Percentiles rank a stretch among this genome's conserved stretches.
Evolutionary conservation across 2,888 invertebrate genomes (phyloP).

Genomic region (Brachyptera putata): DNA sequence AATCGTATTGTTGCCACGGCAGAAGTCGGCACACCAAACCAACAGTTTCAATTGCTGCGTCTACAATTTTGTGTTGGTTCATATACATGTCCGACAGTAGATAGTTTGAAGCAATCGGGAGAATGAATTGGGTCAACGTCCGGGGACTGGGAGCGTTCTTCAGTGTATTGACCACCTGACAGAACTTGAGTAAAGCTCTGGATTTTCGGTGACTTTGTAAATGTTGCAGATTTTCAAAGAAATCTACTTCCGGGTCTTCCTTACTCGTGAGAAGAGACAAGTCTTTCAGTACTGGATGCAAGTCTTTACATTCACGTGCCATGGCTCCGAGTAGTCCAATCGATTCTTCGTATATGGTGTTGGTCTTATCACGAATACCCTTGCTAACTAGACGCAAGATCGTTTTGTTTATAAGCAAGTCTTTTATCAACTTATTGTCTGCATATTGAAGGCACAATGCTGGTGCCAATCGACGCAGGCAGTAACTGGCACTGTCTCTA

Average conservation of each 20-base stretch:
- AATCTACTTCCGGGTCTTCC: constrained; percentile 80
- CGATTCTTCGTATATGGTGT: constrained; percentile 71
- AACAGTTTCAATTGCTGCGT: constrained; percentile 78
- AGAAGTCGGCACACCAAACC: constrained; percentile 70
- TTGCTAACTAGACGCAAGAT: constrained; percentile 67
- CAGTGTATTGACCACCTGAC: constrained; percentile 59
- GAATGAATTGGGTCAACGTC: constrained; percentile 76
- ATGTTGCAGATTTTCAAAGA: constrained; percentile 91
- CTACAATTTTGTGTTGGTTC: constrained; percentile 74
- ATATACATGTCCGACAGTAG: constrained; percentile 71
- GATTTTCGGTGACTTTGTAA: constrained; percentile 81
- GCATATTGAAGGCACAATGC: constrained; percentile 47
- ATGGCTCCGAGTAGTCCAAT: constrained; percentile 74
- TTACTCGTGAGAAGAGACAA: constrained; percentile 62
- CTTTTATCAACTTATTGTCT: constrained; percentile 52
- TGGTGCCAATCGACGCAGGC: constrained; percentile 65
- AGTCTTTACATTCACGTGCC: constrained; percentile 64
- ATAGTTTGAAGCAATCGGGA: constrained; percentile 79
- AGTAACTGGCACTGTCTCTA: constrained; percentile 70
- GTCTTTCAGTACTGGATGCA: constrained; percentile 68
- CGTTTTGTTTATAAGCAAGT: constrained; percentile 66
- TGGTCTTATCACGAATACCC: constrained; percentile 66
- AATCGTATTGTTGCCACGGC: constrained; percentile 88
- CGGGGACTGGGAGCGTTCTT: constrained; percentile 57
- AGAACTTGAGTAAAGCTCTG: constrained; percentile 74